Evolutionary conservation across 2,888 invertebrate genomes (phyloP).

Genomic region (Fragum fragum): DNA sequence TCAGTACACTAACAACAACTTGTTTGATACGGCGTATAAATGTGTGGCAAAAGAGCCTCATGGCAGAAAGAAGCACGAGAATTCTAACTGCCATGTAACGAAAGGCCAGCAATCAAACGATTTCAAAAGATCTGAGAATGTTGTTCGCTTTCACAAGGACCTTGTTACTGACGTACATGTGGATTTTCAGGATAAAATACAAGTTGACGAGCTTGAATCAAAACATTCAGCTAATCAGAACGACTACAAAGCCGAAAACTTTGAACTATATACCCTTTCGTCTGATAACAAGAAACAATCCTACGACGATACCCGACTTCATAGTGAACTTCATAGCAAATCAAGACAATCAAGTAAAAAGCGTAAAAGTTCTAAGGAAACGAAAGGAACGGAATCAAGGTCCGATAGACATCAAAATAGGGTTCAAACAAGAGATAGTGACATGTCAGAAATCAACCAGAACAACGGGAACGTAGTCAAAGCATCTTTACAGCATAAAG

Average conservation of each 20-base stretch:
- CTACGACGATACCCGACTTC: not conserved
- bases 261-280: not conserved
- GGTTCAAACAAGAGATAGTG: not conserved
- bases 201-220: not conserved
- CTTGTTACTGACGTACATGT: conserved; percentile 2
- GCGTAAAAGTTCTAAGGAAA: not conserved
- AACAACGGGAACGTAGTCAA: not conserved
- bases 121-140: not conserved
- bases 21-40: too few relatives aligned
- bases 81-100: not conserved
- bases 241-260: not conserved
- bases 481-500: not conserved
- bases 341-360: not conserved
- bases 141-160: conserved; percentile 21
- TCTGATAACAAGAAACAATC: not conserved
- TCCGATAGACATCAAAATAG: too few relatives aligned
- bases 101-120: not conserved
- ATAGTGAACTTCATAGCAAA: not conserved
- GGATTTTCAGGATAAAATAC: conserved; percentile 2
- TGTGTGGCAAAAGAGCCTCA: too few relatives aligned
- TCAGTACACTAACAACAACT: not conserved
- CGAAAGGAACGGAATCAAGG: not conserved
- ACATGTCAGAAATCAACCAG: not conserved
- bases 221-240: not conserved
- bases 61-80: too few relatives aligned